Percentiles rank a stretch among this genome's conserved stretches.
Evolutionary conservation across 2,888 invertebrate species (phyloP).

Genomic region (Eledona agricola): DNA sequence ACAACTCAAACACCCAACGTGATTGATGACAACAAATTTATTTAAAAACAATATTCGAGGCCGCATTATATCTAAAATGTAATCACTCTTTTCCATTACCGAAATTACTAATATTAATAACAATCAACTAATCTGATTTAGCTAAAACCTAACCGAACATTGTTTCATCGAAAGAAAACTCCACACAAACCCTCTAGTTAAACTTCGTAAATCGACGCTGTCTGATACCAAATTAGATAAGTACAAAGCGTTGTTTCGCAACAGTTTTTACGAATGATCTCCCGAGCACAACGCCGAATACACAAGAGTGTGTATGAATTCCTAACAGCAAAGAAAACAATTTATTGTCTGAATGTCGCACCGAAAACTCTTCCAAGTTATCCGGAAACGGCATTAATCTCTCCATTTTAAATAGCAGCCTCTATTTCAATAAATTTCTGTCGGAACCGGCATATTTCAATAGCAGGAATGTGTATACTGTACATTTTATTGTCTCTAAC

Average conservation of each 20-base stretch:
- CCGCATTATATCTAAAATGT: no score
- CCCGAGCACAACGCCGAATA: not conserved
- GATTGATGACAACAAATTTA: conserved; percentile 5
- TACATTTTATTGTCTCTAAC: no score
- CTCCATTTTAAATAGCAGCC: no score
- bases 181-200: conserved; percentile 7
- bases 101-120: conserved; percentile 2
- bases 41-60: conserved; percentile 6
- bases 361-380: no score
- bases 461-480: no score
- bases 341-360: no score
- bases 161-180: conserved; percentile 13
- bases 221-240: conserved; percentile 10
- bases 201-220: conserved; percentile 9
- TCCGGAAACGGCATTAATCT: no score
- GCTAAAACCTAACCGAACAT: conserved; percentile 9
- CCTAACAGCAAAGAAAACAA: not conserved
- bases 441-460: no score
- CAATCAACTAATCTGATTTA: conserved; percentile 4
- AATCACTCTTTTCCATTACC: conserved; percentile 4
- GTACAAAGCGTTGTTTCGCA: conserved; percentile 5
- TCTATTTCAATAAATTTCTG: no score
- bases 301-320: not conserved
- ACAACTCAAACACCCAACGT: conserved; percentile 2
- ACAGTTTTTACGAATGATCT: not conserved